A percentile compares a stretch with the other conserved stretches of the same genome.
phyloP scores from a whole-genome alignment of 2,888 invertebrate species.

The Hyppa rectilinea region DNA sequence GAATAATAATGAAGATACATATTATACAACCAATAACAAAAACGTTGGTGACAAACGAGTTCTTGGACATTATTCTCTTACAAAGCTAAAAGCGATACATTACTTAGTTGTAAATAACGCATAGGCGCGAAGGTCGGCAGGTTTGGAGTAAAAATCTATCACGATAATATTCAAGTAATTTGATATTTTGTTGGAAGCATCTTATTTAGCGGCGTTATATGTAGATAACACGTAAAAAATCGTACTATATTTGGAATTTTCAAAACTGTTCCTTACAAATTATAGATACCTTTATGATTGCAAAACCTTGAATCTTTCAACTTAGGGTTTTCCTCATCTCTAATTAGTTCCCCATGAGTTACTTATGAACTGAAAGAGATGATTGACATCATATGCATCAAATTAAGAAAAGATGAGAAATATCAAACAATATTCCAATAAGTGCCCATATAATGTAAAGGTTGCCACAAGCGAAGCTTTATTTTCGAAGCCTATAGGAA shows the following conservation, averaged over 20 bases:
- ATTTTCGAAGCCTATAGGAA: constrained; percentile 3
- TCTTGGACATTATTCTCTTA: constrained; percentile 39
- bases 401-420: background rate
- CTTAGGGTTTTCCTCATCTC: background rate
- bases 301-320: background rate
- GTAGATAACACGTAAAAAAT: background rate
- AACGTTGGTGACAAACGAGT: constrained; percentile 39
- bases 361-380: background rate
- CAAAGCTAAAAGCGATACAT: constrained; percentile 23
- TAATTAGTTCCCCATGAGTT: background rate
- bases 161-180: constrained; percentile 40
- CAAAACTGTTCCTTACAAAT: background rate
- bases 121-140: constrained; percentile 57
- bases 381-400: background rate
- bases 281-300: background rate
- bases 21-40: constrained; percentile 28
- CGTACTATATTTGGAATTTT: background rate
- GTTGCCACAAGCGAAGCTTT: background rate
- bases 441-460: background rate
- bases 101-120: constrained; percentile 49
- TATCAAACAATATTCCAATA: background rate
- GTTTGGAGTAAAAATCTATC: constrained; percentile 43
- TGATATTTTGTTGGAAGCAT: constrained; percentile 26
- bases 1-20: constrained; percentile 25
- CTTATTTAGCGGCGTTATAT: background rate